Evolutionary conservation across 2,113 vertebrate genomes (phyloP), one percentile per base, ranked within the genome.

Genomic region (Pagrus major): DNA sequence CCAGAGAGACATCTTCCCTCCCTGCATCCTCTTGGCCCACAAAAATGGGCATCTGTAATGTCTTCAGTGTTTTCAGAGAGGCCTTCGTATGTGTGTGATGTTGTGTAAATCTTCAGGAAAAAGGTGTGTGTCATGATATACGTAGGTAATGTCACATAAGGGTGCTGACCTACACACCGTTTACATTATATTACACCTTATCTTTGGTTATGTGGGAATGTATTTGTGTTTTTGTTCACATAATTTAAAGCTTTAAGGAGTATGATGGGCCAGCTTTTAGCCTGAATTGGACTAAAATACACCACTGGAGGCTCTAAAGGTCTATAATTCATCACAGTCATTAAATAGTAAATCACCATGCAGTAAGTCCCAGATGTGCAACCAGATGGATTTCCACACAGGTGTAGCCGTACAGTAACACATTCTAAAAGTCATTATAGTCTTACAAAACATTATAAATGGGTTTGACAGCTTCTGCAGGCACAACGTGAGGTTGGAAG

Each of bases 341-440:
- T 59, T 59, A 35, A 67, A 67, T 4, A 70, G 9, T 67, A 49
- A 66, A 55, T 21, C 12, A 29, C 23, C 3, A 8, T 1, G 25
- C 10, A 25, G 29, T 29, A 33, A 23, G 27, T n/a, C n/a, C 69
- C 78, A 71, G 78, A 55, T 80, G 77, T 71, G n/a, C 11, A 5
- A 41, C 18, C 77, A 84, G 68, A 54, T 76, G 84, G 29, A 4
- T 76, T 68, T 42, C 4, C 31, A 44, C 61, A n/a, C 39, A 72
- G 61, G 33, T 61, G 54, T 18, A 31, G 39, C 20, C 44, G 20
- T 37, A 9, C 11, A 58, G 41, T 66, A 37, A 70, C 25, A 9
- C 35, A 37, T 46, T 60, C 18, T 54, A 18, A 52, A 31, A 65
- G 51, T 71, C 51, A 66, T 79, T 25, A 42, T 9, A 6, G 51